phyloP scores from a whole-genome alignment of 37 sponge, comb jelly and placozoan genomes.

The Oscarella lobularis region DNA sequence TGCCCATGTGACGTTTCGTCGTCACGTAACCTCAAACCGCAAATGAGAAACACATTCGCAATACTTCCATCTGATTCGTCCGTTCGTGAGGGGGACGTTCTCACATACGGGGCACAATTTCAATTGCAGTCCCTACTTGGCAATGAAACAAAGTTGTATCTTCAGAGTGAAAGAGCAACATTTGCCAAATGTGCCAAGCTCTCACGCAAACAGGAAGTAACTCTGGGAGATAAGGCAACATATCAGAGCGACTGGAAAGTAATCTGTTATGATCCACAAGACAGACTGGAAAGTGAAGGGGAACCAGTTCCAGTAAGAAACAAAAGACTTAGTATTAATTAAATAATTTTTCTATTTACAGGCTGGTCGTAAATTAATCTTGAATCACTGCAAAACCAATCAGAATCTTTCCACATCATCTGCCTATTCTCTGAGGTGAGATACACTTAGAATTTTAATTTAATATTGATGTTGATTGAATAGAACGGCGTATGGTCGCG shows the following conservation, averaged over 20 bases:
- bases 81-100: too few species aligned
- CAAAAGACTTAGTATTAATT: neutral
- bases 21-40: slow-evolving; percentile 44
- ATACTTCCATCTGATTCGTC: too few species aligned
- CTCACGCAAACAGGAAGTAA: slow-evolving; percentile 66
- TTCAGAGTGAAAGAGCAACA: slow-evolving; percentile 80
- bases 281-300: slow-evolving; percentile 73
- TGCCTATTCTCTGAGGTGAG: slow-evolving; percentile 67
- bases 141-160: too few species aligned
- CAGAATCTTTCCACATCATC: slow-evolving; percentile 63
- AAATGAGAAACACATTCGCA: slow-evolving; percentile 74
- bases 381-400: slow-evolving; percentile 96
- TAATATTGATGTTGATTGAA: neutral
- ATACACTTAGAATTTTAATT: neutral
- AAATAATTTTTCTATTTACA: neutral
- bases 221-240: slow-evolving; percentile 37
- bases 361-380: slow-evolving; percentile 32
- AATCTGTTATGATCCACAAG: slow-evolving; percentile 51
- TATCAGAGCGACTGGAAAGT: slow-evolving; percentile 67
- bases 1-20: slow-evolving; percentile 43
- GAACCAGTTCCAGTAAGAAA: slow-evolving; percentile 62
- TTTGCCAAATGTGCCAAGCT: slow-evolving; percentile 83
- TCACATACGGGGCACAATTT: too few species aligned
- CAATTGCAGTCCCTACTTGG: too few species aligned
- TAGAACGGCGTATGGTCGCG: slow-evolving; percentile 90